Conservation (phyloP, 92 coral and sea anemone genomes). For the Zoanthus sansibaricus region DNA sequence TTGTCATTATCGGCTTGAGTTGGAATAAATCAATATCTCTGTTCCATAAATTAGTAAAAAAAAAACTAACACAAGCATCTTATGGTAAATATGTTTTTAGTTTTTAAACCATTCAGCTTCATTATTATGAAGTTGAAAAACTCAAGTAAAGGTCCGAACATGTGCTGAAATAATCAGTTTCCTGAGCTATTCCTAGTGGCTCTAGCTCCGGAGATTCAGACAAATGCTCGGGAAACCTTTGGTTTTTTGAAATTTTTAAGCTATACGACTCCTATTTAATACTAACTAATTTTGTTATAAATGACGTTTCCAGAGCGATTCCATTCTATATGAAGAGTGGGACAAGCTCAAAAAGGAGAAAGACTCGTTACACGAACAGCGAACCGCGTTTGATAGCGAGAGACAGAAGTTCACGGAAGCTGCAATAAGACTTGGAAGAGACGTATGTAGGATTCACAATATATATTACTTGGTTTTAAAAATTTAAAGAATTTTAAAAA, state of each 20-base stretch:
- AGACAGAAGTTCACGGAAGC: constrained; percentile 92
- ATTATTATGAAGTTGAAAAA: too few species aligned
- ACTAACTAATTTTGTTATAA: neutral
- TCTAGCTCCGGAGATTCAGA: too few species aligned
- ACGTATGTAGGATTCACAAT: constrained; percentile 64
- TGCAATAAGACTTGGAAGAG: constrained; percentile 87
- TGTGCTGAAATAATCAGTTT: too few species aligned
- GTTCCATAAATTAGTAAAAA: too few species aligned
- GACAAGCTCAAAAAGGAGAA: constrained; percentile 81
- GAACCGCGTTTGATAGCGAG: constrained; percentile 75
- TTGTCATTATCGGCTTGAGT: too few species aligned
- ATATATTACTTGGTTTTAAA: neutral
- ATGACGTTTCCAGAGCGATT: constrained; percentile 70
- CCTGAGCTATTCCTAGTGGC: too few species aligned
- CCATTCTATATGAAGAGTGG: constrained; percentile 83
- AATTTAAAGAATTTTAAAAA: neutral
- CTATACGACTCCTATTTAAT: neutral
- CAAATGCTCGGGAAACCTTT: too few species aligned
- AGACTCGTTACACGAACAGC: constrained; percentile 73
- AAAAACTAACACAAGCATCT: too few species aligned
- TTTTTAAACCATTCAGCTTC: too few species aligned
- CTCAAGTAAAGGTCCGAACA: too few species aligned
- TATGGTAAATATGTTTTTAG: too few species aligned
- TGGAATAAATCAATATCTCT: too few species aligned
- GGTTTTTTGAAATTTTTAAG: neutral